These are phyloP conservation scores for Dryobotodes eremita DNA, from an alignment of 2,888 invertebrate genomes.

Conservation along the genomic window DNA sequence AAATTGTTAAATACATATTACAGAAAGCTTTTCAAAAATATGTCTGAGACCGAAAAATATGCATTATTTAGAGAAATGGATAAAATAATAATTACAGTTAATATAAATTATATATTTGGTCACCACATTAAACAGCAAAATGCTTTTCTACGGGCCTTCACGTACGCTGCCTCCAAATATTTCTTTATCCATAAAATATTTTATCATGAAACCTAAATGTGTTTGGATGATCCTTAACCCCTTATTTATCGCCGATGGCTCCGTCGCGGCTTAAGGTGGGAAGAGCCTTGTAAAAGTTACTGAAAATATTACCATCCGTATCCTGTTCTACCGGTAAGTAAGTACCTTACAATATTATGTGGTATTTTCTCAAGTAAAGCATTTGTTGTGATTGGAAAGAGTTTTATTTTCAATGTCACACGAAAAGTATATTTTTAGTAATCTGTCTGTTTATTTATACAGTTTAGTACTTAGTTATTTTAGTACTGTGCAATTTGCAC, in stretches of 20 bases:
- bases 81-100: too few species aligned
- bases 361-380: constrained; percentile 1
- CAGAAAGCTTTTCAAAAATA: neutral
- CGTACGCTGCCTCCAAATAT: constrained; percentile 30
- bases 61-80: too few species aligned
- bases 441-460: too few species aligned
- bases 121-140: constrained; percentile 17
- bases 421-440: neutral
- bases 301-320: constrained; percentile 30
- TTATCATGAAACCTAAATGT: constrained; percentile 50
- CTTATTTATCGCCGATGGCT: constrained; percentile 57
- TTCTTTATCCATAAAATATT: constrained; percentile 40
- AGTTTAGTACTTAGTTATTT: neutral
- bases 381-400: neutral
- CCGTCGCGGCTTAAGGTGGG: constrained; percentile 39
- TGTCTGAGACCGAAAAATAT: too few species aligned
- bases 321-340: neutral
- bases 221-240: constrained; percentile 48
- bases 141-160: neutral
- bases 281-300: constrained; percentile 20
- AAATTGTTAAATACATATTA: neutral
- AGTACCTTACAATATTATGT: neutral
- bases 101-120: too few species aligned
- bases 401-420: neutral
- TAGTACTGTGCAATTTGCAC: neutral